phyloP scores from a whole-genome alignment of 2,113 vertebrate species.

The Boulengerochromis microlepis region DNA sequence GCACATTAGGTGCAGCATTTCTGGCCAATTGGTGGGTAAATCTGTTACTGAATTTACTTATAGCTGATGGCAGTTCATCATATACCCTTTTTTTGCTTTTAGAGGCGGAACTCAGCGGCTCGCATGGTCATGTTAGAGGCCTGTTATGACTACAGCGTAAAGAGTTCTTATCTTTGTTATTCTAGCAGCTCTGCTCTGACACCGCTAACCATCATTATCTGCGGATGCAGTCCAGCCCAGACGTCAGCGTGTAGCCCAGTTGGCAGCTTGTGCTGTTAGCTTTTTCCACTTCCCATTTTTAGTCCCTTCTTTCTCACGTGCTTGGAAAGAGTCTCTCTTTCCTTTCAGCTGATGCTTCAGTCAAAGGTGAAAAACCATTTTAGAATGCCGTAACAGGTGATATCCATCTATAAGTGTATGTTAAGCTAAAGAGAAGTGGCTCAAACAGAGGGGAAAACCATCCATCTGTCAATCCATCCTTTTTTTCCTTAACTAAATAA shows the following conservation, averaged over 20 bases:
- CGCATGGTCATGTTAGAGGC: not conserved
- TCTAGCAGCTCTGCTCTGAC: constrained; percentile 13
- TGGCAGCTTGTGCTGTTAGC: constrained; percentile 41
- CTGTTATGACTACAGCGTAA: constrained; percentile 36
- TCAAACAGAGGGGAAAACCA: not conserved
- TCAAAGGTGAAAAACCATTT: not conserved
- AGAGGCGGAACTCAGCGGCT: not conserved
- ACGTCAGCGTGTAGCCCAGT: constrained; percentile 16
- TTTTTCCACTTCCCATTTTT: constrained; percentile 39
- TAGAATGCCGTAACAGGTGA: not conserved
- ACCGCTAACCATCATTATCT: constrained; percentile 53
- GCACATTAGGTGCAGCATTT: not conserved
- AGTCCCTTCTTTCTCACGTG: constrained; percentile 6
- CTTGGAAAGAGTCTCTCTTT: not conserved
- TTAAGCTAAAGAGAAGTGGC: not conserved
- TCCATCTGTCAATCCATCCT: not conserved
- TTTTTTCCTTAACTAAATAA: not conserved
- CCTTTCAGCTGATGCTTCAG: not conserved
- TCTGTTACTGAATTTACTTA: not conserved
- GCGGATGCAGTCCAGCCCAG: constrained; percentile 42
- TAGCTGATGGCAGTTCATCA: not conserved
- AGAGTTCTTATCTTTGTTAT: constrained; percentile 49
- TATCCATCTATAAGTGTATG: not conserved
- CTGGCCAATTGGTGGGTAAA: not conserved
- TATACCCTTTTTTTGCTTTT: not conserved